Evolutionary conservation across 2,113 vertebrate species (phyloP).

Genomic region (Hemicordylus capensis): DNA sequence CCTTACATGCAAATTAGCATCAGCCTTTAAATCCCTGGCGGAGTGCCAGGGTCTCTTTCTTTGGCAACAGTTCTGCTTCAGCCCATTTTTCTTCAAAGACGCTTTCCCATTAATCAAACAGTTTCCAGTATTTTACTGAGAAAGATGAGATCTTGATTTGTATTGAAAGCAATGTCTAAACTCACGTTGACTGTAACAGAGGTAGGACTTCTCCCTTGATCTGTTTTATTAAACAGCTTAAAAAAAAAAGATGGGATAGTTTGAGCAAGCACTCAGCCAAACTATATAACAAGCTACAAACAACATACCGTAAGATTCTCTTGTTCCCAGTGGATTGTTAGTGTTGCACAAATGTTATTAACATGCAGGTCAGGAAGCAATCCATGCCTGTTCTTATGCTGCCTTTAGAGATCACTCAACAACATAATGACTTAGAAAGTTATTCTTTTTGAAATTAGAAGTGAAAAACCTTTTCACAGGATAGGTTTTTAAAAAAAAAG

Average conservation of each 20-base stretch:
- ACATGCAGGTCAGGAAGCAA: conserved; percentile 57
- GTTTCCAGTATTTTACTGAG: conserved; percentile 32
- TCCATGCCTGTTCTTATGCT: conserved; percentile 9
- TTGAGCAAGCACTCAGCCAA: not conserved
- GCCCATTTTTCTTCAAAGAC: conserved; percentile 24
- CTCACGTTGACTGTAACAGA: not conserved
- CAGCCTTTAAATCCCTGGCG: conserved; percentile 61
- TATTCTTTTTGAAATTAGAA: conserved; percentile 62
- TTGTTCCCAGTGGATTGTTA: not conserved
- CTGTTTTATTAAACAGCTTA: not conserved
- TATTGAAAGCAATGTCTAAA: not conserved
- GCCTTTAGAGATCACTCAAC: conserved; percentile 61
- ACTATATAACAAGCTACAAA: conserved; percentile 3
- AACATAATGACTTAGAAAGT: conserved; percentile 63
- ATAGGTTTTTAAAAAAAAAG: not conserved
- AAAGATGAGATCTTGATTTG: conserved; percentile 9
- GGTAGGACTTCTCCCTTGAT: not conserved
- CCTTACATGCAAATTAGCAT: conserved; percentile 70
- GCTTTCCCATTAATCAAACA: conserved; percentile 45
- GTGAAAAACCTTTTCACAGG: conserved; percentile 31
- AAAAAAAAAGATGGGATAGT: not conserved
- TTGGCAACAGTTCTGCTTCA: conserved; percentile 60
- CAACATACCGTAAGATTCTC: conserved; percentile 5
- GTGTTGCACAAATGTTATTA: conserved; percentile 48
- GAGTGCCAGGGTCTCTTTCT: conserved; percentile 38